Percentiles rank a stretch among this genome's conserved stretches.
phyloP scores from a whole-genome alignment of 2,888 invertebrate genomes.

The Hydrotaea diabolus region DNA sequence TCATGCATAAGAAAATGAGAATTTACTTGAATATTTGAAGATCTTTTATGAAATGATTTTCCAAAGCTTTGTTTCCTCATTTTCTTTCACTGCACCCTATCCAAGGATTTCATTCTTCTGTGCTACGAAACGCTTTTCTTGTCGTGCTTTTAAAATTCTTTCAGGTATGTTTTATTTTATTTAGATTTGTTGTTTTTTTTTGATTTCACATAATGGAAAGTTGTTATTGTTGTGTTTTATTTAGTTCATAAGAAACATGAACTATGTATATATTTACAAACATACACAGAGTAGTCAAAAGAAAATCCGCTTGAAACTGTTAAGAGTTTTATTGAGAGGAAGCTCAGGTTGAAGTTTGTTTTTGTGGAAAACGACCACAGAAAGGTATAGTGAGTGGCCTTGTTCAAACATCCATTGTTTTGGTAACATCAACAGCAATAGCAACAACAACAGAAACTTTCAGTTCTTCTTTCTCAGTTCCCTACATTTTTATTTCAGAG shows the following conservation, averaged over 20 bases:
- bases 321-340: conserved; percentile 42
- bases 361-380: conserved; percentile 7
- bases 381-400: conserved; percentile 11
- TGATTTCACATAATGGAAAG: not conserved
- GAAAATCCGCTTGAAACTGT: conserved; percentile 40
- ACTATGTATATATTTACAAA: conserved; percentile 3
- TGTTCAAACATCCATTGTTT: conserved; percentile 33
- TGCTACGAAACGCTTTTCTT: too few relatives aligned
- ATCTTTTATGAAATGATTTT: conserved; percentile 36
- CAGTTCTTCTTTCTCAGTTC: not conserved
- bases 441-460: conserved; percentile 17
- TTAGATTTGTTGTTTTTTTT: not conserved
- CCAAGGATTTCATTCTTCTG: too few relatives aligned
- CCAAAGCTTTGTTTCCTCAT: conserved; percentile 19
- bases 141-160: not conserved
- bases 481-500: not conserved
- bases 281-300: not conserved
- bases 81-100: not conserved
- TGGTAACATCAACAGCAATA: not conserved
- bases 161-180: conserved; percentile 16
- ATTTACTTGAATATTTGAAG: conserved; percentile 37
- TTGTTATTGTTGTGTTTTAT: conserved; percentile 16
- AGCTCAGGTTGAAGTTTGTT: conserved; percentile 19
- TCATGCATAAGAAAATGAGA: conserved; percentile 41
- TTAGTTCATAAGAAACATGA: conserved; percentile 13